These are phyloP conservation scores for Leptopilina boulardi DNA, from an alignment of 1,140 invertebrate genomes.

Conservation along the genomic window DNA sequence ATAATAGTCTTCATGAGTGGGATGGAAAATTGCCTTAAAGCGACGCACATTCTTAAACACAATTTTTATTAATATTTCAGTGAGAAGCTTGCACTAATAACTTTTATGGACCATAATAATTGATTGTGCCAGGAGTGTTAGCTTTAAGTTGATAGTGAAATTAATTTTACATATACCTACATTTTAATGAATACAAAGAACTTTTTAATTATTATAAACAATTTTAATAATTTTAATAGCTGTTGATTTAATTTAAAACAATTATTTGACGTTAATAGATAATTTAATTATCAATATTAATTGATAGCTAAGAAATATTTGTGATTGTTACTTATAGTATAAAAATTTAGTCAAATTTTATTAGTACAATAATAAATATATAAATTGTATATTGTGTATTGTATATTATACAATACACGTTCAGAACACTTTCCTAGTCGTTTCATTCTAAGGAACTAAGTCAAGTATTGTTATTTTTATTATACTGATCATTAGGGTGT, in stretches of 20 bases:
- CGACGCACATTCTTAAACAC: background rate
- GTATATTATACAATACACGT: too few relatives aligned
- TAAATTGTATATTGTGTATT: too few relatives aligned
- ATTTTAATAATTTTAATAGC: too few relatives aligned
- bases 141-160: background rate
- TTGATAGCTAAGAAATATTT: background rate
- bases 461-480: too few relatives aligned
- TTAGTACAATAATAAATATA: too few relatives aligned
- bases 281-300: background rate
- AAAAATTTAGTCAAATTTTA: too few relatives aligned
- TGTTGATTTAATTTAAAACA: too few relatives aligned
- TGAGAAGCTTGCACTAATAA: background rate
- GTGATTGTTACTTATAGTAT: background rate
- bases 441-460: too few relatives aligned
- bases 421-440: too few relatives aligned
- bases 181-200: background rate
- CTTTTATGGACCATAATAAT: background rate
- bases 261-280: too few relatives aligned
- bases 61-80: background rate
- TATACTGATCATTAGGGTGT: too few relatives aligned
- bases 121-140: background rate
- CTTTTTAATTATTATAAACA: background rate
- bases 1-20: background rate
- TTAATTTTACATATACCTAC: background rate
- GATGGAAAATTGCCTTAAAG: slow-evolving; percentile 23